A percentile compares a stretch with the other conserved stretches of the same genome.
These are phyloP conservation scores for Leucopsar rothschildi DNA, from an alignment of 2,113 vertebrate genomes.

Conservation along the genomic window DNA sequence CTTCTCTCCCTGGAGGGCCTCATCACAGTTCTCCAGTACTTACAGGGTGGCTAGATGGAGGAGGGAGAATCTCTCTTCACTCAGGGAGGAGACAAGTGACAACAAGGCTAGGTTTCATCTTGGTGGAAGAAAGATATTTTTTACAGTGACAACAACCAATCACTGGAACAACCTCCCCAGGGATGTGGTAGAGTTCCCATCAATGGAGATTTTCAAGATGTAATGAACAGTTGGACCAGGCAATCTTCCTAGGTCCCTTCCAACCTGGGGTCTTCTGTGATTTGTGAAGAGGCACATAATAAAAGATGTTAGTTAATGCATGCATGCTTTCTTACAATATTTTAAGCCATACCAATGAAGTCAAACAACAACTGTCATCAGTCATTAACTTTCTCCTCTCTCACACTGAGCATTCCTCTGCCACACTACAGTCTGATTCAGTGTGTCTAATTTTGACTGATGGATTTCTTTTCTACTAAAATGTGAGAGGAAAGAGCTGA, in stretches of 20 bases:
- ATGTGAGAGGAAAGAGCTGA: background rate
- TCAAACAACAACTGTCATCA: background rate
- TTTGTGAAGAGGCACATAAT: background rate
- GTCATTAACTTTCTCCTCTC: background rate
- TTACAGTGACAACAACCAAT: background rate
- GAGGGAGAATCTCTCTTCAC: background rate
- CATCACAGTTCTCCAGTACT: background rate
- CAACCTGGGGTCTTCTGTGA: background rate
- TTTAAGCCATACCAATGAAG: background rate
- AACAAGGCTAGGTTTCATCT: background rate
- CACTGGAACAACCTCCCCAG: background rate
- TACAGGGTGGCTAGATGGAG: background rate
- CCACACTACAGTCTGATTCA: background rate
- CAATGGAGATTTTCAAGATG: background rate
- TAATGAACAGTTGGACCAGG: rapidly evolving
- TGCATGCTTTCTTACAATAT: background rate
- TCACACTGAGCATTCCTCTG: background rate
- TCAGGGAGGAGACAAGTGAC: background rate
- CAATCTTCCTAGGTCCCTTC: background rate
- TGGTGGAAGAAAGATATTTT: background rate
- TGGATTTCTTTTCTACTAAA: background rate
- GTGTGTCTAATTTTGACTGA: background rate
- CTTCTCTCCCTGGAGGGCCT: background rate
- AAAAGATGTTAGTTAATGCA: background rate
- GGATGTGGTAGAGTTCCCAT: background rate